Percentiles rank a stretch among this genome's conserved stretches.
These are phyloP conservation scores for Apotomis turbidana DNA, from an alignment of 2,888 invertebrate genomes.

Conservation along the genomic window DNA sequence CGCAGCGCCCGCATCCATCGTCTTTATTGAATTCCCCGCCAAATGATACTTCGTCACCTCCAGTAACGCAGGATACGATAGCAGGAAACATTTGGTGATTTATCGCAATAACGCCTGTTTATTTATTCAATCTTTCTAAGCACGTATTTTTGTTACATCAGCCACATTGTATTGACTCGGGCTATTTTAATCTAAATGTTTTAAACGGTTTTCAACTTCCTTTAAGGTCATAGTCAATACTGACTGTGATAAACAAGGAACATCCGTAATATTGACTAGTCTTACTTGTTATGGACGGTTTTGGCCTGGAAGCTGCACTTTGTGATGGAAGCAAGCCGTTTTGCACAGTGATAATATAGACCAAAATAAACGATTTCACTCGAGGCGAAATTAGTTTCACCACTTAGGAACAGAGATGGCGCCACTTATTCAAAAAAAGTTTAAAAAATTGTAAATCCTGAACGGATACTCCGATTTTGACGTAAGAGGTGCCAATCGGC, in stretches of 20 bases:
- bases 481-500: too few species aligned
- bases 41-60: conserved; percentile 73
- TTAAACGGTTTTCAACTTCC: neutral
- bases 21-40: conserved; percentile 74
- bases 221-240: neutral
- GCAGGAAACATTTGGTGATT: conserved; percentile 63
- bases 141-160: conserved; percentile 35
- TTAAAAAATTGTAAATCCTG: too few species aligned
- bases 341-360: too few species aligned
- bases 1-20: conserved; percentile 63
- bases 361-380: too few species aligned
- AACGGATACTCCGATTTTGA: too few species aligned
- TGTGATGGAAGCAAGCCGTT: too few species aligned
- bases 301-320: too few species aligned
- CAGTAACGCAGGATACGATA: conserved; percentile 66
- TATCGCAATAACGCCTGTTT: conserved; percentile 41
- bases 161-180: conserved; percentile 13
- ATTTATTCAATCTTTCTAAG: conserved; percentile 29
- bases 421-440: too few species aligned
- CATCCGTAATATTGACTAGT: neutral
- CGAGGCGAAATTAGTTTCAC: too few species aligned
- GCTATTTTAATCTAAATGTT: neutral
- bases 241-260: neutral
- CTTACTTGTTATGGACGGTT: too few species aligned
- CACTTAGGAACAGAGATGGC: too few species aligned